These are phyloP conservation scores for Eurytoma adleriae DNA, from an alignment of 2,888 invertebrate genomes.

Conservation along the genomic window DNA sequence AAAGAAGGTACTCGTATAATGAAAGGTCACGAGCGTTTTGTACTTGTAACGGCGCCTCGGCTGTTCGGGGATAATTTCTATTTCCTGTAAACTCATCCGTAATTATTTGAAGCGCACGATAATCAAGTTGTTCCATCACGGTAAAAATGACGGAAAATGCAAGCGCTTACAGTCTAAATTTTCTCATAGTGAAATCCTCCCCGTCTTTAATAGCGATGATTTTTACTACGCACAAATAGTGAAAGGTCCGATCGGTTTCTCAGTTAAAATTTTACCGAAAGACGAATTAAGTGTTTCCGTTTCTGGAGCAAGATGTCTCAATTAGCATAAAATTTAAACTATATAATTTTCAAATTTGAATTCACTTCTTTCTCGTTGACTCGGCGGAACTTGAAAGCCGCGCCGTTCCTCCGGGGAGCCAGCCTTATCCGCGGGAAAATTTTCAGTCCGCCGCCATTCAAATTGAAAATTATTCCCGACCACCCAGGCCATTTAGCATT, in stretches of 20 bases:
- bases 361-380: too few relatives aligned
- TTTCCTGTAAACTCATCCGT: conserved; percentile 38
- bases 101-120: conserved; percentile 33
- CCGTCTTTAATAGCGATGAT: conserved; percentile 19
- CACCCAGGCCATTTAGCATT: too few relatives aligned
- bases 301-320: too few relatives aligned
- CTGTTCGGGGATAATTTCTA: conserved; percentile 25
- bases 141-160: conserved; percentile 32
- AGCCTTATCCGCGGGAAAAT: too few relatives aligned
- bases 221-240: conserved; percentile 29
- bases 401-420: too few relatives aligned
- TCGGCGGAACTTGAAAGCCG: too few relatives aligned
- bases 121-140: conserved; percentile 15
- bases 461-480: too few relatives aligned
- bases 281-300: not conserved
- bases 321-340: too few relatives aligned
- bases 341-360: too few relatives aligned
- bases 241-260: conserved; percentile 3
- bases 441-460: too few relatives aligned
- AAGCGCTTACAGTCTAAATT: conserved; percentile 32
- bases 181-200: conserved; percentile 16
- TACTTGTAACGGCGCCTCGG: not conserved
- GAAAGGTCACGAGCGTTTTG: conserved; percentile 16
- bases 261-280: not conserved
- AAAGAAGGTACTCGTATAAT: conserved; percentile 18